Percentiles rank a stretch among this genome's conserved stretches.
These are phyloP conservation scores for Paramuricea clavata DNA, from an alignment of 92 coral and sea anemone genomes.

Conservation along the genomic window DNA sequence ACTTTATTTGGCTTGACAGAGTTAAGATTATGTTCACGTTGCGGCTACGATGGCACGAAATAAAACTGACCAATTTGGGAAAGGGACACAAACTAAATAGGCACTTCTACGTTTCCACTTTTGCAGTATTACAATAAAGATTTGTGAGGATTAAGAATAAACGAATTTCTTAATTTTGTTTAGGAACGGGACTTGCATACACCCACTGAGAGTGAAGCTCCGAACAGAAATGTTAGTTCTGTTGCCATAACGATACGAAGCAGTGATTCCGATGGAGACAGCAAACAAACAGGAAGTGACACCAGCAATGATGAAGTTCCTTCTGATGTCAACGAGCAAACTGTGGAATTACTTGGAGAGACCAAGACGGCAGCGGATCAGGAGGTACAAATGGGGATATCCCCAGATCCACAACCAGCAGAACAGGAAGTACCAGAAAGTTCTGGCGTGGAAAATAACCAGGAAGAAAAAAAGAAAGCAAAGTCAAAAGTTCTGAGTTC, in stretches of 20 bases:
- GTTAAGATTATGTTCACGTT: too few relatives aligned
- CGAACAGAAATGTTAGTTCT: constrained; percentile 11
- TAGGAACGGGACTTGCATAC: background rate
- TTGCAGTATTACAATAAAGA: background rate
- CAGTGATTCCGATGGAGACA: constrained; percentile 18
- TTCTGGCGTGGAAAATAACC: background rate
- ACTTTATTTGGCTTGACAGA: too few relatives aligned
- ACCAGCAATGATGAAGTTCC: background rate
- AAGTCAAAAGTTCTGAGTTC: constrained; percentile 2
- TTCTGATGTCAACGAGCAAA: constrained; percentile 11
- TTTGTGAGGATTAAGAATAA: too few relatives aligned
- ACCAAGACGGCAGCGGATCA: background rate
- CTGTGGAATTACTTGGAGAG: background rate
- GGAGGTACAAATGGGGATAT: constrained; percentile 5
- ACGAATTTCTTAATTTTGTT: background rate
- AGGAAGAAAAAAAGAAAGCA: background rate
- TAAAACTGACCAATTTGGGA: too few relatives aligned
- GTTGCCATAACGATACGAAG: background rate
- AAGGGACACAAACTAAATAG: too few relatives aligned
- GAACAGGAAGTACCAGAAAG: background rate
- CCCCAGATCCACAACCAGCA: background rate
- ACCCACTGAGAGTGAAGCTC: background rate
- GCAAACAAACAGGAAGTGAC: constrained; percentile 10
- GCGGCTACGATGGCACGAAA: too few relatives aligned
- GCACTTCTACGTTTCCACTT: too few relatives aligned